Conservation (phyloP, 2,888 invertebrate species). For the Deroplatys truncata region DNA sequence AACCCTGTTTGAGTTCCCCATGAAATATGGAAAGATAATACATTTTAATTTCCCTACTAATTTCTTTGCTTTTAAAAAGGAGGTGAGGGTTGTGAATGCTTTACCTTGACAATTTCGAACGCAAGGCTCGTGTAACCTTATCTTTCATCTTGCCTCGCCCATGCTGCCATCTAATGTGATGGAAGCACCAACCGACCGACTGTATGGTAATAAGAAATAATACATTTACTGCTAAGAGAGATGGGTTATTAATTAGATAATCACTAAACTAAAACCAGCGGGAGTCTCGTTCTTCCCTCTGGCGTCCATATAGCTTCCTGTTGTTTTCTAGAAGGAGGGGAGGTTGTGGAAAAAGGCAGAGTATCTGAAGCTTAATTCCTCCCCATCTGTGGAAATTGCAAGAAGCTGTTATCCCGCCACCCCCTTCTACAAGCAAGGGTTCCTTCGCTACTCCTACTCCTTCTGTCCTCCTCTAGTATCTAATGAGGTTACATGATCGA, state of each 20-base stretch:
- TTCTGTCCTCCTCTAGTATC: background rate
- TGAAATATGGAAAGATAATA: background rate
- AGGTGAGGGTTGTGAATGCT: background rate
- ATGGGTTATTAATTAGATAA: slow-evolving; percentile 30
- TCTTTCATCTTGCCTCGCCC: background rate
- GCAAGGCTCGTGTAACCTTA: background rate
- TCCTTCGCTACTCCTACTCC: background rate
- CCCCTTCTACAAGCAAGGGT: background rate
- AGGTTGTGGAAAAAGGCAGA: slow-evolving; percentile 18
- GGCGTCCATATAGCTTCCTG: slow-evolving; percentile 11
- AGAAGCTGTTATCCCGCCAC: slow-evolving; percentile 21
- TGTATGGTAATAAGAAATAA: slow-evolving; percentile 29
- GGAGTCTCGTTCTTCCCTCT: slow-evolving; percentile 3
- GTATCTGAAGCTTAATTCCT: slow-evolving; percentile 20
- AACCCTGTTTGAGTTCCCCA: no score
- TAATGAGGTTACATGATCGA: slow-evolving; percentile 29
- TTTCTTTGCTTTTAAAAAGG: background rate
- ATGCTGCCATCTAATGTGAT: background rate
- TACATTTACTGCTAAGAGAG: slow-evolving; percentile 29
- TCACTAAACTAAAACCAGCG: slow-evolving; percentile 28
- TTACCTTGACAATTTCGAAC: background rate
- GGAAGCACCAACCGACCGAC: background rate
- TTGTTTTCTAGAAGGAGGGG: slow-evolving; percentile 3
- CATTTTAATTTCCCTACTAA: background rate
- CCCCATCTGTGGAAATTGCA: slow-evolving; percentile 20